These are phyloP conservation scores for Scophthalmus maximus DNA, from an alignment of 2,113 vertebrate species.

Conservation along the genomic window DNA sequence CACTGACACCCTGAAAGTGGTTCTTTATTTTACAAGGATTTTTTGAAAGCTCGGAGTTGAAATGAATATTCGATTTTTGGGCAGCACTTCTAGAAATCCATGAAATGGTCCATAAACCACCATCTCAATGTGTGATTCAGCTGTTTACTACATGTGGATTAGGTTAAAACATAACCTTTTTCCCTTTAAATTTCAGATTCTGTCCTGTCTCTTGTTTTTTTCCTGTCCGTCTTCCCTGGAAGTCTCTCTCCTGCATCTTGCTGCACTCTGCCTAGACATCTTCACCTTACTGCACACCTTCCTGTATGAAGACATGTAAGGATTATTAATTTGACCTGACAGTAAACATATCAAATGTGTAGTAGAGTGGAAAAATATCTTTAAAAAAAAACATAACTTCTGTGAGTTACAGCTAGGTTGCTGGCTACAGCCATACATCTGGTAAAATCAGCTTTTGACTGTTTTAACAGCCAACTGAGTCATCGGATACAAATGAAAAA, in stretches of 20 bases:
- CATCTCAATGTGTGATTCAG: background rate
- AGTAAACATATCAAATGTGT: background rate
- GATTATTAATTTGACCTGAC: background rate
- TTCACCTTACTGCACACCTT: background rate
- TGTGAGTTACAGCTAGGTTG: background rate
- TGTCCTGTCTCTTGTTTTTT: background rate
- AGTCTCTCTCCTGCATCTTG: background rate
- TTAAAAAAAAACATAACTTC: background rate
- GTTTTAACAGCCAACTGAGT: background rate
- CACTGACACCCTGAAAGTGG: background rate
- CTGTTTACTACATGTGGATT: background rate
- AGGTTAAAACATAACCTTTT: background rate
- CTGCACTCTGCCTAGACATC: background rate
- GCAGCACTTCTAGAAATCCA: too few relatives aligned
- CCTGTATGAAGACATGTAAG: background rate
- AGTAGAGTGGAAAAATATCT: background rate
- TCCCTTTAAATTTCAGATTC: background rate
- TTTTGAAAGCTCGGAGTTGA: slow-evolving; percentile 27
- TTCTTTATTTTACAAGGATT: slow-evolving; percentile 7
- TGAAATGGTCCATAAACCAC: too few relatives aligned
- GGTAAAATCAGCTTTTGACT: background rate
- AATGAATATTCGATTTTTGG: slow-evolving; percentile 3
- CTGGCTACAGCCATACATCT: background rate
- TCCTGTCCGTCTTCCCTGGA: background rate
- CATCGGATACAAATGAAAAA: background rate